Evolutionary conservation across 1,140 invertebrate species (phyloP), one percentile per base, ranked within the genome.

Genomic region (Oreohelix idahoensis): DNA sequence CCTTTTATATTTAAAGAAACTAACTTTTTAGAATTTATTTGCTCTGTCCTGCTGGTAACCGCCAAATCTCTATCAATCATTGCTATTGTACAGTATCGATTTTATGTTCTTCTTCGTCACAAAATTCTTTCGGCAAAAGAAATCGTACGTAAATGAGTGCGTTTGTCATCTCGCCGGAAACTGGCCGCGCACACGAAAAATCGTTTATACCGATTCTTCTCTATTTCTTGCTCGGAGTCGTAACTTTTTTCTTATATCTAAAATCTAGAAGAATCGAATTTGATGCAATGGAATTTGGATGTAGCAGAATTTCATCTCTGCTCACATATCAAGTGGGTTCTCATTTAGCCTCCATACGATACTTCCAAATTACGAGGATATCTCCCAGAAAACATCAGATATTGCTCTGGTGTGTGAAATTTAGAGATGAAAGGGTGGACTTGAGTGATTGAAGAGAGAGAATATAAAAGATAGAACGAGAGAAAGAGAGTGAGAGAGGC

Each of bases 11-110:
- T 66, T 66, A 2, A 32, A 66, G 63, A 66, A 35, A 29, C n/a
- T 5, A 5, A 66, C n/a, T 66, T 66, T n/a, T 17, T 66, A 32
- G n/a, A 66, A 66, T 66, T 32, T 66, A 66, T 66, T 66, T 66
- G n/a, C n/a, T 32, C n/a, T 32, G 63, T 35, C 63, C 63, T 66
- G n/a, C n/a, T 66, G 63, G n/a, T 32, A 32, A 10, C 63, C 63
- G 29, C 63, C 29, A 66, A 66, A 66, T 17, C 63, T 66, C 63
- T 66, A 29, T 66, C 63, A 66, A 66, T 66, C 63, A 66, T 66
- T 66, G 63, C 63, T 66, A 66, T 66, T 66, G 63, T 66, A 32
- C 63, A 35, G 63, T 66, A 66, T 66, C 32, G 63, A 66, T 66
- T 66, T 17, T 32, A 66, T 66, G 63, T 66, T 66, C 63, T 66